A percentile compares a stretch with the other conserved stretches of the same genome.
Evolutionary conservation across 2,113 vertebrate species (phyloP).

Genomic region (Ciconia maguari): DNA sequence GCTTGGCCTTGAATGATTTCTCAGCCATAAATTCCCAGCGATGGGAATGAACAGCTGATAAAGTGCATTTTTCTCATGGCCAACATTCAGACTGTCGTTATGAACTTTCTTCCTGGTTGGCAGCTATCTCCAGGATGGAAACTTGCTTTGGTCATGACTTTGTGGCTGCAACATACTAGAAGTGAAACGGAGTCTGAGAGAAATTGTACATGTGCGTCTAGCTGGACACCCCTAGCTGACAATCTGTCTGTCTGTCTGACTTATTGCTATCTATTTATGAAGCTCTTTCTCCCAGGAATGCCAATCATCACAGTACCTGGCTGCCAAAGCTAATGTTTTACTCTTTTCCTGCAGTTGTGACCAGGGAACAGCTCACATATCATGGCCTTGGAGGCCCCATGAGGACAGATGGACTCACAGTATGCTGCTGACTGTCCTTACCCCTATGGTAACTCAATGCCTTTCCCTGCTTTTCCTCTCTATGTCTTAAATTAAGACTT

Average conservation of each 20-base stretch:
- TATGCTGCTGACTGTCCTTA: not conserved
- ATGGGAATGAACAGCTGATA: not conserved
- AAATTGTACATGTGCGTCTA: not conserved
- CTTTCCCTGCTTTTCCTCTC: not conserved
- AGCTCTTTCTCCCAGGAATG: not conserved
- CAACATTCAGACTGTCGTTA: not conserved
- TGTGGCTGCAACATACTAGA: not conserved
- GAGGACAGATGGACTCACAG: not conserved
- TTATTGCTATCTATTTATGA: not conserved
- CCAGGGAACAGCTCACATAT: not conserved
- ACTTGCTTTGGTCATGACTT: not conserved
- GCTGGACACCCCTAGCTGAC: not conserved
- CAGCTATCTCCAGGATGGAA: not conserved
- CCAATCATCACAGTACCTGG: not conserved
- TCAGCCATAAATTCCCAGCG: not conserved
- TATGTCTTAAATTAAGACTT: not conserved
- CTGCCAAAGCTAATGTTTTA: not conserved
- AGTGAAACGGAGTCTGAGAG: not conserved
- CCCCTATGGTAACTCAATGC: not conserved
- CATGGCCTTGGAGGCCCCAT: fast-evolving
- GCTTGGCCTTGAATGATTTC: not conserved
- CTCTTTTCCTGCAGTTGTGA: not conserved
- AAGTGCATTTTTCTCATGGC: not conserved
- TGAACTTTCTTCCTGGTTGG: not conserved
- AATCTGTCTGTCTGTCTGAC: not conserved